Conservation (phyloP, 2,888 invertebrate species). For the Fragum whitleyi region DNA sequence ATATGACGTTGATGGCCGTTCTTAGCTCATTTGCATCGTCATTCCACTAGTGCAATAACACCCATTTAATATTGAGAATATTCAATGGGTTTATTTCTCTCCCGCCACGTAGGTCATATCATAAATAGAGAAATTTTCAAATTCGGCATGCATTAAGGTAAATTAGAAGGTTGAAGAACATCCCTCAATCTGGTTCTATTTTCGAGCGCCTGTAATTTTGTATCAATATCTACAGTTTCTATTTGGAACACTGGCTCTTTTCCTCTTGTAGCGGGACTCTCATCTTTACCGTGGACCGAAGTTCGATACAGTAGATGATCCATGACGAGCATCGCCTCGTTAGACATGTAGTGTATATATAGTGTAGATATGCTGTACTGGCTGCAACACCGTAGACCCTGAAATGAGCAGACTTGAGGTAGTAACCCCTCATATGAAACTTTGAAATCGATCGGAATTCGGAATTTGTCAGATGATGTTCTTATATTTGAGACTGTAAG, state of each 20-base stretch:
- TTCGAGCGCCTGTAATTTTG: background rate
- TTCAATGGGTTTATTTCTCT: too few relatives aligned
- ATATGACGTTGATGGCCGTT: too few relatives aligned
- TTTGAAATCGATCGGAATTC: background rate
- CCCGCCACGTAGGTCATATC: too few relatives aligned
- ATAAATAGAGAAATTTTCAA: too few relatives aligned
- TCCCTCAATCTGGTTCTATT: background rate
- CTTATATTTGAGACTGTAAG: background rate
- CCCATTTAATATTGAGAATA: too few relatives aligned
- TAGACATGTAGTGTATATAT: slow-evolving; percentile 93
- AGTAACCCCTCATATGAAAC: too few relatives aligned
- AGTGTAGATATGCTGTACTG: slow-evolving; percentile 93
- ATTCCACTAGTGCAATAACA: too few relatives aligned
- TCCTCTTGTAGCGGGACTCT: background rate
- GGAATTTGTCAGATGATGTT: background rate
- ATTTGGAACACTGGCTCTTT: slow-evolving; percentile 33
- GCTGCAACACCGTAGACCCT: slow-evolving; percentile 73
- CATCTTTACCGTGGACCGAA: slow-evolving; percentile 62
- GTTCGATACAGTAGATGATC: slow-evolving; percentile 94
- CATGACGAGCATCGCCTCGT: slow-evolving; percentile 96
- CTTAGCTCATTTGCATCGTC: too few relatives aligned
- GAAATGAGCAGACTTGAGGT: slow-evolving; percentile 46
- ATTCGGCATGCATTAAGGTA: too few relatives aligned
- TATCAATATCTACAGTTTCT: slow-evolving; percentile 20
- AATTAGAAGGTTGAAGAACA: too few relatives aligned